Evolutionary conservation across 2,888 invertebrate species (phyloP).

Genomic region (Cynaeus angustus): DNA sequence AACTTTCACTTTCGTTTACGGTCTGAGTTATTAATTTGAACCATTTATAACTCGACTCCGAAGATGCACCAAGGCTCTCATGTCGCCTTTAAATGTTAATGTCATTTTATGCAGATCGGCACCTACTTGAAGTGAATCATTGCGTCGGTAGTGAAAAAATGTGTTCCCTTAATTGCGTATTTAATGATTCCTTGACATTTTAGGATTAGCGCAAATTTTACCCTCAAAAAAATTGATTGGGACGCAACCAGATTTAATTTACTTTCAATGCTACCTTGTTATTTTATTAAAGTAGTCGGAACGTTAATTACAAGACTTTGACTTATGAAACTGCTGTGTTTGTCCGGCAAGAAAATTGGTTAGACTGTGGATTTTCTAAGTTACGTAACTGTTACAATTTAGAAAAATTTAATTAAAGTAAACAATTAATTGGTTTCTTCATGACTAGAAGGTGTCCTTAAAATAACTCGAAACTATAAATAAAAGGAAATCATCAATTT

Average conservation of each 20-base stretch:
- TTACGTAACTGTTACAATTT: slow-evolving; percentile 20
- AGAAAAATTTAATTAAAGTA: slow-evolving; percentile 10
- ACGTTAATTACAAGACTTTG: neutral
- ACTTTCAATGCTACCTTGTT: neutral
- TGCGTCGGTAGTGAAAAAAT: slow-evolving; percentile 9
- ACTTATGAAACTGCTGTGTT: slow-evolving; percentile 18
- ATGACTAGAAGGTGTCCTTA: neutral
- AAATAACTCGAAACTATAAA: neutral
- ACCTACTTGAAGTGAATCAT: slow-evolving; percentile 27
- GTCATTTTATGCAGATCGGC: slow-evolving; percentile 31
- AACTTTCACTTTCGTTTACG: slow-evolving; percentile 34
- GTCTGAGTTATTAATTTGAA: slow-evolving; percentile 31
- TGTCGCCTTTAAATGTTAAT: slow-evolving; percentile 13
- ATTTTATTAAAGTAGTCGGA: neutral
- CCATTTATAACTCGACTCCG: too few species aligned
- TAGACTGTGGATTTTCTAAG: slow-evolving; percentile 22
- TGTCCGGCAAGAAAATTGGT: slow-evolving; percentile 25
- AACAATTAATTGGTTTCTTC: slow-evolving; percentile 10
- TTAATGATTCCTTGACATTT: slow-evolving; percentile 32
- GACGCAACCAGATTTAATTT: neutral
- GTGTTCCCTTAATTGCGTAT: slow-evolving; percentile 7
- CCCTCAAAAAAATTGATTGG: neutral
- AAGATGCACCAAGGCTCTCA: slow-evolving; percentile 20
- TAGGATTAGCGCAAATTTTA: too few species aligned
- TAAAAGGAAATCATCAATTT: neutral